A percentile compares a stretch with the other conserved stretches of the same genome.
Conservation (phyloP, 1,140 invertebrate genomes). For the Chironomus tepperi region DNA sequence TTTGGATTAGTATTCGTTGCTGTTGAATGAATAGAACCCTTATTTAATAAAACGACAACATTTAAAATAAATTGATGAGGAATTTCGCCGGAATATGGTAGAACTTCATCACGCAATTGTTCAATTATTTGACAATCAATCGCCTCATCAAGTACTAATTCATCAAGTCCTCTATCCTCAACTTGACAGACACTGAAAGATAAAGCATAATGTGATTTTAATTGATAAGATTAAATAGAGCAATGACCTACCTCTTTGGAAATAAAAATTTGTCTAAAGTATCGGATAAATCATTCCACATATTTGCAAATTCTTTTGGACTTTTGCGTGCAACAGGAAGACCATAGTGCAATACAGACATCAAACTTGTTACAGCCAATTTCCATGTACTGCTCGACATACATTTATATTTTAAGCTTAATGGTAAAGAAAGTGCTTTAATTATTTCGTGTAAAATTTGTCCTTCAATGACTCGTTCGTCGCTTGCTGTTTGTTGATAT, state of each 20-base stretch:
- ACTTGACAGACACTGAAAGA: constrained; percentile 39
- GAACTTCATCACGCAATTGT: constrained; percentile 72
- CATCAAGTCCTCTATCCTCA: constrained; percentile 64
- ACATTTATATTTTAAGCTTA: constrained; percentile 77
- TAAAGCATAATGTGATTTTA: neutral
- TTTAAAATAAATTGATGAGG: constrained; percentile 80
- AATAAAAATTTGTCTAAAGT: constrained; percentile 89
- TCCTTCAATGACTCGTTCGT: constrained; percentile 62
- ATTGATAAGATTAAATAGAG: constrained; percentile 26
- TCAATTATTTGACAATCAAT: constrained; percentile 83
- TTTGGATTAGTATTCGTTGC: constrained; percentile 51
- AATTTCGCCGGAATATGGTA: constrained; percentile 69
- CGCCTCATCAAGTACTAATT: constrained; percentile 73
- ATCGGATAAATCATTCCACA: constrained; percentile 79
- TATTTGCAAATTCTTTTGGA: constrained; percentile 55
- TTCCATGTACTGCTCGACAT: constrained; percentile 78
- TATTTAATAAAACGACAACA: constrained; percentile 83
- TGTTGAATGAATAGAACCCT: constrained; percentile 88
- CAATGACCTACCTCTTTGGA: constrained; percentile 52
- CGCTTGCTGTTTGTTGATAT: constrained; percentile 71
- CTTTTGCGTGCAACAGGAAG: constrained; percentile 77
- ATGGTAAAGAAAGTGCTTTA: constrained; percentile 58
- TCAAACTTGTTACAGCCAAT: constrained; percentile 67
- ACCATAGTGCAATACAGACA: constrained; percentile 72
- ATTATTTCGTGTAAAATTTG: constrained; percentile 70